A percentile compares a stretch with the other conserved stretches of the same genome.
Evolutionary conservation across 2,888 invertebrate species (phyloP).

Genomic region (Lagria hirta): DNA sequence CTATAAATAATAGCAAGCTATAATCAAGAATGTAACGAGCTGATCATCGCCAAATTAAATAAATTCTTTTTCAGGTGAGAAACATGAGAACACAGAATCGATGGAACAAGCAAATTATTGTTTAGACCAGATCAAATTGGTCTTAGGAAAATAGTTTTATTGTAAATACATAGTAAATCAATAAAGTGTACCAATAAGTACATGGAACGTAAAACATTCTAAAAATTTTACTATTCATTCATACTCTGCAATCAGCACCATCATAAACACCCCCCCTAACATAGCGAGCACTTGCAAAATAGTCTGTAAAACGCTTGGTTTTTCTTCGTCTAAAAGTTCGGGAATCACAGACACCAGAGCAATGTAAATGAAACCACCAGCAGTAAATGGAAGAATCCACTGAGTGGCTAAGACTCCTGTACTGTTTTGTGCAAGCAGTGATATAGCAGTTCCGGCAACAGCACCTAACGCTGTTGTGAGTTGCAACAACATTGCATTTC

Average conservation of each 20-base stretch:
- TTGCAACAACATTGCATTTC: conserved; percentile 93
- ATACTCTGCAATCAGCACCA: conserved; percentile 88
- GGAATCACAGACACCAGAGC: conserved; percentile 99
- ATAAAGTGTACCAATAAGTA: conserved; percentile 9
- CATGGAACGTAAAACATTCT: conserved; percentile 14
- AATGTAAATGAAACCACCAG: conserved; percentile 99
- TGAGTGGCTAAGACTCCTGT: conserved; percentile 70
- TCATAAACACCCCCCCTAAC: conserved; percentile 88
- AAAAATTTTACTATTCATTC: conserved; percentile 54
- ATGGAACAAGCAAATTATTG: conserved; percentile 76
- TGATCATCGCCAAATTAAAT: not conserved
- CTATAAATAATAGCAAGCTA: no score
- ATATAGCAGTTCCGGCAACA: conserved; percentile 86
- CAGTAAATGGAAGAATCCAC: conserved; percentile 96
- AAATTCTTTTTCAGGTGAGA: conserved; percentile 57
- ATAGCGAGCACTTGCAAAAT: conserved; percentile 88
- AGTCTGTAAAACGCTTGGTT: conserved; percentile 77
- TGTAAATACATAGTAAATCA: conserved; percentile 3
- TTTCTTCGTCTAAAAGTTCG: conserved; percentile 87
- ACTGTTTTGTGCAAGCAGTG: conserved; percentile 78
- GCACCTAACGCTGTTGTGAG: conserved; percentile 94
- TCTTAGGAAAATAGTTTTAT: conserved; percentile 35
- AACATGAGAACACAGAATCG: conserved; percentile 66
- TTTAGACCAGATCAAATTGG: conserved; percentile 68
- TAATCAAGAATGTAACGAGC: no score